Evolutionary conservation across 2,113 vertebrate genomes (phyloP).

Genomic region (Pelecanoides urinatrix): DNA sequence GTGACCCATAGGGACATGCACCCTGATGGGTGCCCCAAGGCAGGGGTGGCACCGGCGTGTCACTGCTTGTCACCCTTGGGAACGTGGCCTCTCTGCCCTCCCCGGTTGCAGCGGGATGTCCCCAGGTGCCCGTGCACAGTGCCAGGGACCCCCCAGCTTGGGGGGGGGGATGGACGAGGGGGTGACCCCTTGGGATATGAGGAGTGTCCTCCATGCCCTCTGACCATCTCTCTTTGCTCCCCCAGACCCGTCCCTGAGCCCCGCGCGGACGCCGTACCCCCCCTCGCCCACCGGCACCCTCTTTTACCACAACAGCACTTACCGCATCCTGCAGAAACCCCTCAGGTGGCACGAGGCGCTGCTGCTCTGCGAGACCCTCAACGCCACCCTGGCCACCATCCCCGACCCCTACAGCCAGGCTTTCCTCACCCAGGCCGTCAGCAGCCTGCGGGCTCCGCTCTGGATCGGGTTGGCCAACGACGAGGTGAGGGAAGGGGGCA

Average conservation of each 20-base stretch:
- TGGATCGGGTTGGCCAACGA: slow-evolving; percentile 90
- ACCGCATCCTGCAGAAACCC: slow-evolving; percentile 87
- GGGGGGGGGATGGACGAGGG: too few relatives aligned
- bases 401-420: slow-evolving; percentile 86
- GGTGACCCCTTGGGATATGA: not conserved
- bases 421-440: slow-evolving; percentile 86
- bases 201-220: not conserved
- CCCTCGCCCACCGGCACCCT: slow-evolving; percentile 75
- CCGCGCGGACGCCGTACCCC: slow-evolving; percentile 65
- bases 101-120: accelerated
- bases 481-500: slow-evolving; percentile 75
- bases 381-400: slow-evolving; percentile 82
- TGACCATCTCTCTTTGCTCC: slow-evolving; percentile 1
- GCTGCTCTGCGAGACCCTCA: slow-evolving; percentile 88
- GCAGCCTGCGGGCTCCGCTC: slow-evolving; percentile 77
- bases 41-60: not conserved
- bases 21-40: not conserved
- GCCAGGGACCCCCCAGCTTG: not conserved
- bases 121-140: not conserved
- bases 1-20: accelerated
- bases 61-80: not conserved
- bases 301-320: slow-evolving; percentile 85
- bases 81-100: not conserved
- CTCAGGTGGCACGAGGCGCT: slow-evolving; percentile 90
- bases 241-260: slow-evolving; percentile 70